Evolutionary conservation across 2,113 vertebrate genomes (phyloP), one percentile per base, ranked within the genome.

Genomic region (Ranitomeya variabilis): DNA sequence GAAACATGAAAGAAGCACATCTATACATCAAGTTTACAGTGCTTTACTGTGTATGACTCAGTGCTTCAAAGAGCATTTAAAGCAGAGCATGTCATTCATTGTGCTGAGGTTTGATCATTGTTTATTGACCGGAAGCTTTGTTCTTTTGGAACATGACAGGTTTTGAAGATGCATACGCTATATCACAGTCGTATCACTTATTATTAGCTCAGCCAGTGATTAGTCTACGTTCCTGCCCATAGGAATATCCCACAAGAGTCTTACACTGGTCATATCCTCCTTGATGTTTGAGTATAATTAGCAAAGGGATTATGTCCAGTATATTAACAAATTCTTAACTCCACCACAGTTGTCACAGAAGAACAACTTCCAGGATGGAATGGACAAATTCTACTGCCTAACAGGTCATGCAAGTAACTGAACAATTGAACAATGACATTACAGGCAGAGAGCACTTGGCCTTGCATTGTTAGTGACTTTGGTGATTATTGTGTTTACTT

Each of bases 101-200:
- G 23, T 19, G 8, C 31, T 57, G 21, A 62, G 57, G 80, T 81
- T 62, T 81, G 57, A 81, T 62, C 80, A 62, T 81, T 81, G 26
- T 81, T 62, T 62, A 81, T 62, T 81, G 64, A 81, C 59, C 15
- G 19, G 31, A 54, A 19, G 23, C 80, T 81, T 81, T 45, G n/a
- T 62, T 62, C 26, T 60, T 55, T 31, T 60, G 14, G n/a, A 23
- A 62, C 7, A 21, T 7, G 11, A 31, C 9, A 13, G 1, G 57
- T 81, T 81, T 81, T 62, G 26, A 81, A 62, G 80, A 62, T 19
- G 57, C 23, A 81, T 81, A 62, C 64, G 80, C 26, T 81, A 0
- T 59, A 59, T 31, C 12, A 60, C 79, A 80, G 78, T 31, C 4
- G 3, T 19, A 78, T 78, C 51, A 78, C 26, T 78, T 79, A 7